Evolutionary conservation across 2,888 invertebrate genomes (phyloP).

Genomic region (Drosophila kambysellisi): DNA sequence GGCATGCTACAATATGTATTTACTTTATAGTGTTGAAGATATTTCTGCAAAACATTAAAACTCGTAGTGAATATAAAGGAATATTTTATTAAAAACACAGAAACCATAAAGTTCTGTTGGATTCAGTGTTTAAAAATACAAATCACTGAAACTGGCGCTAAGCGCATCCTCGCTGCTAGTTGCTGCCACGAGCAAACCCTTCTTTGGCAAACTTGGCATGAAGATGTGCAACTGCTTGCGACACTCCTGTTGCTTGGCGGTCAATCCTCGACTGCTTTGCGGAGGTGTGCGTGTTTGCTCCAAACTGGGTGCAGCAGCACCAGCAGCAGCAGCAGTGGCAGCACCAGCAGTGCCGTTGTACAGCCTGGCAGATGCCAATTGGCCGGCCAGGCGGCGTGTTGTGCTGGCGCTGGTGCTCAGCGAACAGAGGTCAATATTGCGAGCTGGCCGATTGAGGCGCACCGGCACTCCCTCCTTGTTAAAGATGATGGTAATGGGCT

Average conservation of each 20-base stretch:
- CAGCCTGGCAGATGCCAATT: slow-evolving; percentile 78
- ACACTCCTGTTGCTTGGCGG: slow-evolving; percentile 67
- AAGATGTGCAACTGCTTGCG: slow-evolving; percentile 91
- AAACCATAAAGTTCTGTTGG: slow-evolving; percentile 4
- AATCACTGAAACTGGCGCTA: slow-evolving; percentile 78
- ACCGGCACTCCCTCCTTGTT: slow-evolving; percentile 84
- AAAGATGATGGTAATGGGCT: slow-evolving; percentile 84
- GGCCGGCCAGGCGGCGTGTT: slow-evolving; percentile 74
- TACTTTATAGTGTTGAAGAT: neutral
- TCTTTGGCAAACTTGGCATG: slow-evolving; percentile 89
- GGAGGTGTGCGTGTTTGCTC: slow-evolving; percentile 65
- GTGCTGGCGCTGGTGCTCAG: slow-evolving; percentile 73
- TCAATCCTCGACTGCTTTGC: slow-evolving; percentile 53
- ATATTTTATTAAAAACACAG: neutral
- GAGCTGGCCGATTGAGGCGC: slow-evolving; percentile 82
- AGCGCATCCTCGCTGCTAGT: slow-evolving; percentile 71
- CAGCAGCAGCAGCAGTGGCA: slow-evolving; percentile 1
- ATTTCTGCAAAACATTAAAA: neutral
- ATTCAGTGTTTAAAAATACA: slow-evolving; percentile 54
- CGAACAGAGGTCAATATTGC: slow-evolving; percentile 82
- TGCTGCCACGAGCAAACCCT: slow-evolving; percentile 64
- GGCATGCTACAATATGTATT: no score
- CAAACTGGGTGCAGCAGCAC: slow-evolving; percentile 32
- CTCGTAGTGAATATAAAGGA: neutral
- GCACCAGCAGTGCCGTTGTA: slow-evolving; percentile 58